A percentile compares a stretch with the other conserved stretches of the same genome.
phyloP scores from a whole-genome alignment of 2,888 invertebrate species.

The Hypercompe scribonia region DNA sequence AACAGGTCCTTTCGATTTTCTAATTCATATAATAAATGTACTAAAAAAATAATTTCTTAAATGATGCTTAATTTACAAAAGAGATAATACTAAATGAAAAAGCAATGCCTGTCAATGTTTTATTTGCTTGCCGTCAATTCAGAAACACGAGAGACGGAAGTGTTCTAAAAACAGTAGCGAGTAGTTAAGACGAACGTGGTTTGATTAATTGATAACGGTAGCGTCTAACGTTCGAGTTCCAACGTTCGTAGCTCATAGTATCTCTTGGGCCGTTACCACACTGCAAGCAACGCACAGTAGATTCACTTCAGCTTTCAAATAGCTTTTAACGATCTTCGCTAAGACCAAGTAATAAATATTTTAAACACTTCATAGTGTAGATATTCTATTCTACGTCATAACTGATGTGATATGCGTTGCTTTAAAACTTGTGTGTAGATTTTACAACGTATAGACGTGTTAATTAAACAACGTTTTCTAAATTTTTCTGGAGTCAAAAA shows the following conservation, averaged over 20 bases:
- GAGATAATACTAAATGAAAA: background rate
- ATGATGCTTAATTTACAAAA: background rate
- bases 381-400: background rate
- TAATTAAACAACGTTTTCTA: no score
- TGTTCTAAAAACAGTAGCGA: conserved; percentile 64
- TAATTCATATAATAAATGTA: no score
- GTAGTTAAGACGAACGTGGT: conserved; percentile 61
- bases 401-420: background rate
- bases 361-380: background rate
- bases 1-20: no score
- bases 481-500: background rate
- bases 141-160: conserved; percentile 32
- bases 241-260: conserved; percentile 51
- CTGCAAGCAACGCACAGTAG: conserved; percentile 29
- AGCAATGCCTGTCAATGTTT: background rate
- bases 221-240: conserved; percentile 53
- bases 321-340: background rate
- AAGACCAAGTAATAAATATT: background rate
- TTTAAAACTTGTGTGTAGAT: background rate
- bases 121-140: background rate
- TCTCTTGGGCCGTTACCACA: conserved; percentile 33
- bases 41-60: background rate
- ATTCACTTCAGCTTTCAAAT: background rate
- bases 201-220: conserved; percentile 80
- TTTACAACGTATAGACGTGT: no score